Conservation (phyloP, 2,113 vertebrate species). For the Ivindomyrus marchei region DNA sequence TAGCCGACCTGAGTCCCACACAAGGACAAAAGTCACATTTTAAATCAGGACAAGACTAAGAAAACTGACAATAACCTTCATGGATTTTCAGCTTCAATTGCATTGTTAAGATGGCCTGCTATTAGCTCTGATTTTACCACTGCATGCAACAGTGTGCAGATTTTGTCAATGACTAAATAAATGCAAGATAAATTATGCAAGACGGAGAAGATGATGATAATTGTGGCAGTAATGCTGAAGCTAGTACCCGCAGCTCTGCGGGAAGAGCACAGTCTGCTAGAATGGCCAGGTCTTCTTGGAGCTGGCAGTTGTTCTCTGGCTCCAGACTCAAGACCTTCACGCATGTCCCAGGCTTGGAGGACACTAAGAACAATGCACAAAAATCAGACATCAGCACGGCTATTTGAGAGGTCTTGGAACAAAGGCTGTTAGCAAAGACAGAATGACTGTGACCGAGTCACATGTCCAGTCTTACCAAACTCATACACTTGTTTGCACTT, state of each 20-base stretch:
- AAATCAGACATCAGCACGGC: background rate
- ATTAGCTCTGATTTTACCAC: background rate
- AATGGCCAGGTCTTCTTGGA: constrained; percentile 83
- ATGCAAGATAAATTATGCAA: background rate
- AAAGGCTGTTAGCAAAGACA: background rate
- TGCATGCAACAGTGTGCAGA: background rate
- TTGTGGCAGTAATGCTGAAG: background rate
- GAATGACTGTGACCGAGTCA: background rate
- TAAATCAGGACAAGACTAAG: background rate
- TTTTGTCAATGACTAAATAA: background rate
- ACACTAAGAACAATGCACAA: constrained; percentile 58
- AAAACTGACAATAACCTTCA: background rate
- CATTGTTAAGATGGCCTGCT: background rate
- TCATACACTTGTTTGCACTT: constrained; percentile 88
- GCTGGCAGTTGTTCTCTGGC: constrained; percentile 66
- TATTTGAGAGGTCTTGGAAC: background rate
- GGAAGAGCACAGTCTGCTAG: constrained; percentile 85
- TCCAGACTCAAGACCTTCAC: constrained; percentile 91
- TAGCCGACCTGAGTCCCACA: constrained; percentile 73
- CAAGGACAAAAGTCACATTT: background rate
- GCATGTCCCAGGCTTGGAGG: constrained; percentile 88
- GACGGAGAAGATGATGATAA: background rate
- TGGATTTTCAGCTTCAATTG: background rate
- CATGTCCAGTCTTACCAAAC: constrained; percentile 68
- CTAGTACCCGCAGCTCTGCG: constrained; percentile 72